Percentiles rank a stretch among this genome's conserved stretches.
Conservation (phyloP, 2,113 vertebrate species). For the Synodontis membranacea region DNA sequence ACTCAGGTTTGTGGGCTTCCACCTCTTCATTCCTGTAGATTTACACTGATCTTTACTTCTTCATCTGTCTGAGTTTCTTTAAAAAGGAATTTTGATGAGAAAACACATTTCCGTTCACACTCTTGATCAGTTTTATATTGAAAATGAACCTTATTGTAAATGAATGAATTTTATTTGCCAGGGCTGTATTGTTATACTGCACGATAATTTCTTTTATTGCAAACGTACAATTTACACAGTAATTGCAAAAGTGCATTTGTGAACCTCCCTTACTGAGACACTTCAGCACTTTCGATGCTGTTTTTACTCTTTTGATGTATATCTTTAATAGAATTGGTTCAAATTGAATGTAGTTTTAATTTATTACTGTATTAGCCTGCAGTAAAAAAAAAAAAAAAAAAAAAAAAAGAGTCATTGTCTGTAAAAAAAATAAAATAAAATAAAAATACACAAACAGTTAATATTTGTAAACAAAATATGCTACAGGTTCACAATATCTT, state of each 20-base stretch:
- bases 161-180: not conserved
- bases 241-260: not conserved
- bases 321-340: not conserved
- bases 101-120: not conserved
- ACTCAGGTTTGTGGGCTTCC: slow-evolving; percentile 81
- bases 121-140: not conserved
- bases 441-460: too few species aligned
- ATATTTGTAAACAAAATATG: too few species aligned
- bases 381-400: not conserved
- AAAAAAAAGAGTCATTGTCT: too few species aligned
- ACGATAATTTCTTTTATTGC: not conserved
- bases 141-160: not conserved
- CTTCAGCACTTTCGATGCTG: not conserved
- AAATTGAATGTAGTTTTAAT: not conserved
- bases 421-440: too few species aligned
- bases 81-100: not conserved
- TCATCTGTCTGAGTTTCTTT: not conserved
- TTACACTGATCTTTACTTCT: too few species aligned
- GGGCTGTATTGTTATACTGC: not conserved
- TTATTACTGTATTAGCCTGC: not conserved
- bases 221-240: not conserved
- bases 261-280: not conserved
- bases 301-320: not conserved
- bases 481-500: too few species aligned
- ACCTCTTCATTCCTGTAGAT: not conserved